These are phyloP conservation scores for Teleiodes luculella DNA, from an alignment of 2,888 invertebrate genomes.

Conservation along the genomic window DNA sequence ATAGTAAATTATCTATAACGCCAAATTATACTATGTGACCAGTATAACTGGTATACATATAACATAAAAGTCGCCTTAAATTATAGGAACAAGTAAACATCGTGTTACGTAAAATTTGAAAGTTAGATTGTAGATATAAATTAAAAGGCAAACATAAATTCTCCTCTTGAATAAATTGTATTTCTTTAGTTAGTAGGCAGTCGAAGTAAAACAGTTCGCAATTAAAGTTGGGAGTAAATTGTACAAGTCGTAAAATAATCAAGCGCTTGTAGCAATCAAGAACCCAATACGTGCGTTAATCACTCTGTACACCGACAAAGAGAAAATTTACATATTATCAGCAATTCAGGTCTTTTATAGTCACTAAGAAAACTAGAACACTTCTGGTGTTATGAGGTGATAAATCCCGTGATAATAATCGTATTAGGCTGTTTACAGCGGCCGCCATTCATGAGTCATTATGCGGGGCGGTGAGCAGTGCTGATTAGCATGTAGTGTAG, in stretches of 20 bases:
- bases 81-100: slow-evolving; percentile 1
- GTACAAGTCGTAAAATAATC: slow-evolving; percentile 9
- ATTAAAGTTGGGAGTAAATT: slow-evolving; percentile 1
- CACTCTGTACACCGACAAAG: neutral
- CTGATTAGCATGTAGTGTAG: neutral
- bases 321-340: slow-evolving; percentile 3
- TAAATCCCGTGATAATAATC: slow-evolving; percentile 3
- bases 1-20: neutral
- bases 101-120: slow-evolving; percentile 14
- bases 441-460: neutral
- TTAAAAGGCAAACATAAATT: neutral
- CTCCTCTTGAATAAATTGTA: neutral
- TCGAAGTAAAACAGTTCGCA: slow-evolving; percentile 6
- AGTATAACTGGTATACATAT: neutral
- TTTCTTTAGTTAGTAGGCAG: neutral
- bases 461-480: neutral
- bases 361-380: neutral
- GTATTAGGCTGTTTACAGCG: slow-evolving; percentile 8
- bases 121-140: slow-evolving; percentile 9
- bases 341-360: neutral
- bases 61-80: slow-evolving; percentile 3
- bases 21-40: neutral
- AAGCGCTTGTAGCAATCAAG: slow-evolving; percentile 7
- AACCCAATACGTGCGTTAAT: neutral
- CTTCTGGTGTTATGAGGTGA: slow-evolving; percentile 1